Base-by-base conservation (phyloP, 2,888 invertebrate genomes). In the Willowsia nigromaculata region DNA sequence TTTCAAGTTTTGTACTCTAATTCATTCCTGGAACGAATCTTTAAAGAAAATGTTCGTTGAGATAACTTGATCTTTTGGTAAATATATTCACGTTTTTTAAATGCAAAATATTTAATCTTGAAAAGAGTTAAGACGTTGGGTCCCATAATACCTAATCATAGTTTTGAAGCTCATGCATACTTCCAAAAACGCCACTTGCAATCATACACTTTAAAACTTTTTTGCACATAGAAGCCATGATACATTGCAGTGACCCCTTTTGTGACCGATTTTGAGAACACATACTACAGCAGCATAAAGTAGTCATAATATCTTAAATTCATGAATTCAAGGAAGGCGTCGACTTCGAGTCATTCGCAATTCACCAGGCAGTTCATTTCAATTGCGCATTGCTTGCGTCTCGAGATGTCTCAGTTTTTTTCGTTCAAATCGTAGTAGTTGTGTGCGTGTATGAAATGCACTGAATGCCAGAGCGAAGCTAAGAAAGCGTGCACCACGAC, bases 301-400 rank as follows among this genome's bases (percentile, higher is more conserved):
- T 5, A n/a, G 15, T 53, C 15, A 71, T 78, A n/a, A 40, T 80
- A 30, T 81, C 81, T 81, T 22, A 27, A 37, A 59, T 83, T 68
- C 65, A 83, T 83, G 71, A 25, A 71, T 68, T 68, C 53, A 71
- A 56, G 62, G 43, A 27, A 81, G 81, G 81, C 81, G 81, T 59
- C 81, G 25, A 43, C 85, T 68, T 74, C 25, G 82, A 87, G 56
- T 87, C 87, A 87, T 47, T 81, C 59, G 59, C 56, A 81, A 81
- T 87, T 81, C 71, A 81, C 33, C 59, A 53, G 33, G 53, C 81
- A 82, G 40, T 87, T 82, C 87, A 87, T 82, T 87, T 87, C 81
- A 87, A 81, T 87, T 87, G 81, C 81, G 87, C 71, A 87, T 87
- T 59, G 74, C 47, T 22, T 33, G n/a, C n/a, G n/a, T 37, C 65